Evolutionary conservation across 1,140 invertebrate species (phyloP), one percentile per base, ranked within the genome.

Genomic region (Aphis craccivora): DNA sequence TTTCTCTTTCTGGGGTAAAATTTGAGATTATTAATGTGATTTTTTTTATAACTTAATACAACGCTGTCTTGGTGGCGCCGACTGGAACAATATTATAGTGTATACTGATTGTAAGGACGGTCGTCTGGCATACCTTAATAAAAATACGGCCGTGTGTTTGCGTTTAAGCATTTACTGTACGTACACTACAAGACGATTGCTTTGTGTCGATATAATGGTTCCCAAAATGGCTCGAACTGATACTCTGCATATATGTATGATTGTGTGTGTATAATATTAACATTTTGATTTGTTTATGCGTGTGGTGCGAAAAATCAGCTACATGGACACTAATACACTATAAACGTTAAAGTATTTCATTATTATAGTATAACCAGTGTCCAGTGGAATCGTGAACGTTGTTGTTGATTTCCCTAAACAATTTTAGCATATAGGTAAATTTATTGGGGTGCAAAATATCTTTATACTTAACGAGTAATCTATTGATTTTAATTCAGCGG

Each of bases 151-250:
- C 60, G 60, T 76, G 60, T 76, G 60, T 76, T 76, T 18, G 30
- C n/a, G 60, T 76, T 76, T 76, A 76, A 76, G 60, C n/a, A 76
- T 76, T 76, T 76, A 18, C n/a, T 76, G 60, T 76, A 76, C 60
- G 60, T 51, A 67, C 60, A n/a, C 30, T 76, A 76, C 55, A 67
- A 14, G 60, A 76, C 60, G 60, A 76, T 76, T 76, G 5, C 60
- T 76, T 76, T n/a, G 60, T 76, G 60, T 76, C 60, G 60, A 76
- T 5, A 76, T 76, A 76, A 76, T 76, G 60, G 60, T 76, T 76
- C 30, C 60, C 60, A 76, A 76, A 76, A 30, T 76, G 60, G 60
- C n/a, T n/a, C 14, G 4, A 67, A 18, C 11, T 67, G 60, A 67
- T 67, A 18, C 60, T 67, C 5, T n/a, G n/a, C 60, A 76, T 11